Evolutionary conservation across 1,140 invertebrate species (phyloP).

Genomic region (Pseudachorutes palmiensis): DNA sequence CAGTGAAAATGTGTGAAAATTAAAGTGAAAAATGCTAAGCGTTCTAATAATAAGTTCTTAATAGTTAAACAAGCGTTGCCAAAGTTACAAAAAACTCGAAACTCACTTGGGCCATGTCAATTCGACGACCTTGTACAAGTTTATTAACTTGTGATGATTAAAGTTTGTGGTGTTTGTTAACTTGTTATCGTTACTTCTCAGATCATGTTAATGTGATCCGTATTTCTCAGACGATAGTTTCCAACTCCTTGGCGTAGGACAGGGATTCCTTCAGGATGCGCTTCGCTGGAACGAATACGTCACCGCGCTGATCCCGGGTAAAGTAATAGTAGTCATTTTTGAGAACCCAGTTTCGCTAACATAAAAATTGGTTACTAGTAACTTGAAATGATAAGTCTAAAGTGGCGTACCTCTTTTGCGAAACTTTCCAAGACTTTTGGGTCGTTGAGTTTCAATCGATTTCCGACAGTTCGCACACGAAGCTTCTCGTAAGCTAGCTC

Average conservation of each 20-base stretch:
- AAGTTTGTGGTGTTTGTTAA: neutral
- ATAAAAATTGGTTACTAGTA: no score
- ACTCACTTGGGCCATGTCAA: neutral
- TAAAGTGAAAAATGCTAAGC: no score
- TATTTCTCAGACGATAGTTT: constrained; percentile 22
- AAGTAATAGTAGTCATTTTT: constrained; percentile 2
- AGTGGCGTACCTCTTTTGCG: constrained; percentile 6
- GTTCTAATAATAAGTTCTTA: neutral
- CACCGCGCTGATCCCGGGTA: neutral
- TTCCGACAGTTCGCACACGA: neutral
- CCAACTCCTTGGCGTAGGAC: constrained; percentile 22
- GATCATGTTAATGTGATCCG: neutral
- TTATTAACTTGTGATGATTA: no score
- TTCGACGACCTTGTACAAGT: no score
- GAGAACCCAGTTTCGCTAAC: constrained; percentile 8
- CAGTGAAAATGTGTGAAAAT: neutral
- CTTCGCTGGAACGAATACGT: constrained; percentile 7
- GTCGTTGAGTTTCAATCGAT: constrained; percentile 11
- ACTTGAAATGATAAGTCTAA: no score
- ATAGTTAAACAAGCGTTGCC: neutral
- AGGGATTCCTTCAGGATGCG: constrained; percentile 10
- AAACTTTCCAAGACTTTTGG: neutral
- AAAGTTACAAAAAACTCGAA: neutral
- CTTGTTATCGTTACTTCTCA: constrained; percentile 1
- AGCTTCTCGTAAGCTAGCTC: constrained; percentile 11